These are phyloP conservation scores for Agelaius tricolor DNA, from an alignment of 2,113 vertebrate species.

Conservation along the genomic window DNA sequence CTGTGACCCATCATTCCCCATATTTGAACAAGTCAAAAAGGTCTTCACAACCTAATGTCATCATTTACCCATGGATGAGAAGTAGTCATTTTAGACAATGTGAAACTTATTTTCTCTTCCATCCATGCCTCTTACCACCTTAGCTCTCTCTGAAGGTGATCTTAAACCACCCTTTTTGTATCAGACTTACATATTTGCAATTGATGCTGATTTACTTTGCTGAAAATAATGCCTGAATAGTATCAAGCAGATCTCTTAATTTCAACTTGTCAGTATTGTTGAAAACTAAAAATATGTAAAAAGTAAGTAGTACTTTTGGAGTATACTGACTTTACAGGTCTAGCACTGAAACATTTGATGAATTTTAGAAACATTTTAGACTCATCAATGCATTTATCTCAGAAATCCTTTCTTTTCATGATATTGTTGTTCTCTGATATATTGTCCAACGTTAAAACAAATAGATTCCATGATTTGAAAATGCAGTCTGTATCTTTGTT, in stretches of 20 bases:
- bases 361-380: background rate
- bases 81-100: background rate
- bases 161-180: background rate
- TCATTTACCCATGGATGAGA: background rate
- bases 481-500: background rate
- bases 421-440: background rate
- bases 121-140: background rate
- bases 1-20: background rate
- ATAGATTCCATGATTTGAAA: background rate
- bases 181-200: background rate
- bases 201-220: background rate
- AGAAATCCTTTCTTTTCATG: background rate
- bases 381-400: background rate
- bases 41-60: background rate
- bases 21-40: background rate
- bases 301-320: background rate
- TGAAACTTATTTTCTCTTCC: background rate
- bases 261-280: background rate
- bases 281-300: background rate
- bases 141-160: background rate
- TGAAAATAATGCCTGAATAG: background rate
- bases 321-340: background rate
- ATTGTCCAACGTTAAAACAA: fast-evolving
- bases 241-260: background rate
- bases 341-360: background rate